phyloP scores from a whole-genome alignment of 1,140 invertebrate genomes.

The Oryctes rhinoceros region DNA sequence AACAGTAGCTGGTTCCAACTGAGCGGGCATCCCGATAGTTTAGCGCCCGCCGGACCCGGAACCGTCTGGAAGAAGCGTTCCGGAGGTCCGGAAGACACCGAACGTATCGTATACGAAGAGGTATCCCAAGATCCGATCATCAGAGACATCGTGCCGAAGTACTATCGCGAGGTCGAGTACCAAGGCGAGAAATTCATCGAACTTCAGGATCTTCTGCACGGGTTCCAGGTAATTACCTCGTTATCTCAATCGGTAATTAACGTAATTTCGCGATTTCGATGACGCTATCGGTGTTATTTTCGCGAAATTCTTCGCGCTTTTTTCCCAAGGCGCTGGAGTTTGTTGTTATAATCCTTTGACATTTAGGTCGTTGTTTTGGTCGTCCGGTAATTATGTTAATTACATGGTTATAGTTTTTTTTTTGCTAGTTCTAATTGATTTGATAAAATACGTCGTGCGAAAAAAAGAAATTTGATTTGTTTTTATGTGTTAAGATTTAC shows the following conservation, averaged over 20 bases:
- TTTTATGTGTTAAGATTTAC: no score
- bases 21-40: slow-evolving; percentile 90
- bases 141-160: slow-evolving; percentile 82
- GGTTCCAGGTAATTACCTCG: slow-evolving; percentile 65
- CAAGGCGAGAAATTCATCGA: slow-evolving; percentile 90
- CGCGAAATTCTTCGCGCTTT: not conserved
- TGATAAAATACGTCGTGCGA: no score
- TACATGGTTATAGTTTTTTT: no score
- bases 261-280: not conserved
- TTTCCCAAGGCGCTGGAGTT: not conserved
- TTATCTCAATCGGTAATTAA: no score
- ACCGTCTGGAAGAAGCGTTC: slow-evolving; percentile 92
- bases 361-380: not conserved
- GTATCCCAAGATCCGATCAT: slow-evolving; percentile 80
- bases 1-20: slow-evolving; percentile 86
- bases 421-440: no score
- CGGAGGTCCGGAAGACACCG: slow-evolving; percentile 76
- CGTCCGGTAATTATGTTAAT: not conserved
- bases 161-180: slow-evolving; percentile 86
- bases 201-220: slow-evolving; percentile 85
- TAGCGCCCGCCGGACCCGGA: slow-evolving; percentile 91
- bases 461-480: no score
- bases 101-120: slow-evolving; percentile 81
- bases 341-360: not conserved
- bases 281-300: not conserved